Evolutionary conservation across 2,113 vertebrate species (phyloP), one percentile per base, ranked within the genome.

Genomic region (Salvelinus alpinus): DNA sequence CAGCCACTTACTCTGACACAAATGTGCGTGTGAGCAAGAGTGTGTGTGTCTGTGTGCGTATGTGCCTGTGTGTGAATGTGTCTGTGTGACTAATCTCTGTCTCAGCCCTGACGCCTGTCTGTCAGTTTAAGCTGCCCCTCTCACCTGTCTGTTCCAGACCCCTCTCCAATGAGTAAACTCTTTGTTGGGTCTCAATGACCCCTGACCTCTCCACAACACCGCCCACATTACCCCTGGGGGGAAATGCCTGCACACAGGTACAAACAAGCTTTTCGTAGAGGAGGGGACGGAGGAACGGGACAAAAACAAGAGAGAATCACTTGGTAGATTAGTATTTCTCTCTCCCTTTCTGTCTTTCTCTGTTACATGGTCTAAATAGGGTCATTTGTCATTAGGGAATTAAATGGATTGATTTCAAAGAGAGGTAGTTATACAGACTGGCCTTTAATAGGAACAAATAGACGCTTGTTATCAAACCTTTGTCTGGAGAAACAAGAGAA

Each of bases 371-470:
- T 27, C 77, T 72, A 64, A 81, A 80, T 80, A 71, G 38, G 70
- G 73, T 31, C 57, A 0, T 24, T 24, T 29, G 48, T 87, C 87
- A 89, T 91, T 89, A 91, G 85, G 79, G 82, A 85, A 91, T 89
- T 86, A 87, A 84, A 88, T 85, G 74, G 87, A 90, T 92, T 75
- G 89, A 91, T 91, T 85, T 83, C 70, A 16, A 84, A 71, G 77
- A 27, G 5, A 82, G 79, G 71, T 29, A 60, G 72, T 84, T 76
- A 67, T 78, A 85, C 80, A 76, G 74, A 84, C 82, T 80, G 88
- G 82, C 85, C 86, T 69, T 87, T 85, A 90, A 91, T 87, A 82
- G 84, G 81, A 82, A 80, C 77, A 70, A 82, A 82, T 73, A 71
- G 78, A 78, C 14, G 80, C 77, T 67, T 78, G 34, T 85, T 88